Evolutionary conservation across 2,797 vertebrate species (phyloP), one percentile per base, ranked within the genome.

Genomic region (Uromys caudimaculatus): DNA sequence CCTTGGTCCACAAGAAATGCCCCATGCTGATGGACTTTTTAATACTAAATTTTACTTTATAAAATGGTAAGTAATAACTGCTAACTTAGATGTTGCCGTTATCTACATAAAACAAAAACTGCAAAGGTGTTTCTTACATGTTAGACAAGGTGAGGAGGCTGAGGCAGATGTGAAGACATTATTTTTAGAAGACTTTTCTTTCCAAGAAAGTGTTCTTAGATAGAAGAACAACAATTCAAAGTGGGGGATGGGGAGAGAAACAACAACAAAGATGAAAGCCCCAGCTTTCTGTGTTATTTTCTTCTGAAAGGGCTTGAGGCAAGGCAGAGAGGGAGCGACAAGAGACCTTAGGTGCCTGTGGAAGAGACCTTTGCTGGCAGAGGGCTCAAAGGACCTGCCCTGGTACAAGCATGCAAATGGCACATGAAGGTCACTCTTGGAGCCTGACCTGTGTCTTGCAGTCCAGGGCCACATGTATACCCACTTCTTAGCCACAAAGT

Each of bases 131-230:
- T 87, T 87, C 78, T 91, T 44, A 62, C 1, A 67, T 8, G 58
- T 77, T 73, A 81, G 54, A 90, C 47, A 89, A 94, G 47, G 78
- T 35, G 12, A 95, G 24, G 41, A 76, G 76, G 35, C 14, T 38
- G 62, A 86, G 78, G 41, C 9, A 67, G n/a, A 35, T 38, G 16
- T 56, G 52, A 88, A 35, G n/a, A 93, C 41, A 19, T 50, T 90
- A 81, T 60, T 95, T 95, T 44, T 71, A n/a, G 85, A 92, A 91
- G 93, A 62, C 14, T 44, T 84, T 93, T 90, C 90, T 93, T 60
- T 91, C 83, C 58, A 52, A 94, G 79, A 92, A 85, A 60, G 50
- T 90, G 50, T 87, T 93, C 54, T 91, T 78, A 71, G 60, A 83
- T 64, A 16, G 52, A 83, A 96, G 41, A 83, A 75, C 14, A 90